These are phyloP conservation scores for Callithrix jacchus DNA, from an alignment of 2,113 vertebrate species.

Conservation along the genomic window DNA sequence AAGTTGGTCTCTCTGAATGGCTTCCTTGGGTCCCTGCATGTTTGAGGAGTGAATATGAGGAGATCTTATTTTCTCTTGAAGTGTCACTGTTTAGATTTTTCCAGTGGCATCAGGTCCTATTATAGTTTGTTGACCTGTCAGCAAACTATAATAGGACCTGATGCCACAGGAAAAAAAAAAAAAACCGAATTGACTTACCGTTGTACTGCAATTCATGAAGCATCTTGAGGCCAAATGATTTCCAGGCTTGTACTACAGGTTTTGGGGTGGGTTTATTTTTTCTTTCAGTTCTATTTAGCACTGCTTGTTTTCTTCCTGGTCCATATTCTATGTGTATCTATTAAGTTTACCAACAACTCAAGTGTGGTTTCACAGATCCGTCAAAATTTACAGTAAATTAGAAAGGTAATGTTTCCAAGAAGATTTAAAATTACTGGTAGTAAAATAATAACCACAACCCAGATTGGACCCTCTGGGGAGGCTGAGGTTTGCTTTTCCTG, in stretches of 20 bases:
- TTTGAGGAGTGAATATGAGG: not conserved
- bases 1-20: not conserved
- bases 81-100: not conserved
- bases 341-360: slow-evolving; percentile 67
- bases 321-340: slow-evolving; percentile 43
- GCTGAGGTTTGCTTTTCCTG: slow-evolving; percentile 80
- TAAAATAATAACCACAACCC: slow-evolving; percentile 76
- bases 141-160: no score
- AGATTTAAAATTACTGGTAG: slow-evolving; percentile 79
- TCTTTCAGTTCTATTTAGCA: slow-evolving; percentile 50
- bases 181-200: not conserved
- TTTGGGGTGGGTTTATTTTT: no score
- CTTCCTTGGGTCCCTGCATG: not conserved
- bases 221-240: slow-evolving; percentile 6
- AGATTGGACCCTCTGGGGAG: slow-evolving; percentile 71
- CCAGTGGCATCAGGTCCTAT: not conserved
- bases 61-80: not conserved
- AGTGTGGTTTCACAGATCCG: slow-evolving; percentile 68
- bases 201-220: not conserved
- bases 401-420: slow-evolving; percentile 80
- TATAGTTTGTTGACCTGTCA: no score
- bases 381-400: slow-evolving; percentile 75
- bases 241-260: not conserved
- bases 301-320: not conserved
- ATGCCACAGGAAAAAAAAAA: not conserved